Percentiles rank a stretch among this genome's conserved stretches.
Conservation (phyloP, 2,888 invertebrate genomes). For the Catocala nupta region DNA sequence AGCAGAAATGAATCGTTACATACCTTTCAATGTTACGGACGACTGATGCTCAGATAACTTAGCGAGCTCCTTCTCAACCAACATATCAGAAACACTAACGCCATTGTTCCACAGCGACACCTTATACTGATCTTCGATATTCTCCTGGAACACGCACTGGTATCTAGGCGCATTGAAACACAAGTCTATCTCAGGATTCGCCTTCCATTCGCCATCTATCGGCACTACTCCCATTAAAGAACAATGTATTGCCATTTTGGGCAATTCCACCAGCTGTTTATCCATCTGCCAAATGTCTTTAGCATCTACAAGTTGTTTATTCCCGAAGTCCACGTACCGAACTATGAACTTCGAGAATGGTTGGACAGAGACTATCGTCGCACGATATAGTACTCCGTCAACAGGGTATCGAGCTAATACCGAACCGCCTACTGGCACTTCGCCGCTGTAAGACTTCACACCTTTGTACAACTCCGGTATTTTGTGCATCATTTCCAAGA, state of each 20-base stretch:
- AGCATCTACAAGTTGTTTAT: slow-evolving; percentile 88
- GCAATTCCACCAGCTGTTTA: slow-evolving; percentile 88
- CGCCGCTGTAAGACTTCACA: slow-evolving; percentile 72
- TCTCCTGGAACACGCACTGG: slow-evolving; percentile 86
- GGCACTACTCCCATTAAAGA: slow-evolving; percentile 88
- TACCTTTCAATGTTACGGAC: slow-evolving; percentile 80
- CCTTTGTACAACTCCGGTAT: slow-evolving; percentile 90
- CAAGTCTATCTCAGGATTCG: slow-evolving; percentile 83
- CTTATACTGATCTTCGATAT: slow-evolving; percentile 77
- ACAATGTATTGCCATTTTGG: slow-evolving; percentile 91
- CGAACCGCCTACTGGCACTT: slow-evolving; percentile 87
- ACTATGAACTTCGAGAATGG: slow-evolving; percentile 89
- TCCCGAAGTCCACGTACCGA: slow-evolving; percentile 92
- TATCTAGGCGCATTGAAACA: slow-evolving; percentile 89
- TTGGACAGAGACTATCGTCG: slow-evolving; percentile 88
- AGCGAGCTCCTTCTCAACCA: slow-evolving; percentile 85
- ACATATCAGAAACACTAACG: slow-evolving; percentile 77
- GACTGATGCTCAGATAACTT: slow-evolving; percentile 70
- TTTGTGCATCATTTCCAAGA: slow-evolving; percentile 90
- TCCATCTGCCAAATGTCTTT: slow-evolving; percentile 91
- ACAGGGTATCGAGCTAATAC: slow-evolving; percentile 91
- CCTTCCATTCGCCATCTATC: slow-evolving; percentile 87
- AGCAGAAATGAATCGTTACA: not conserved
- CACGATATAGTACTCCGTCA: slow-evolving; percentile 91
- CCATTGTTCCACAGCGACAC: slow-evolving; percentile 83